Conservation (phyloP, 2,888 invertebrate genomes). For the Diaprepes abbreviatus region DNA sequence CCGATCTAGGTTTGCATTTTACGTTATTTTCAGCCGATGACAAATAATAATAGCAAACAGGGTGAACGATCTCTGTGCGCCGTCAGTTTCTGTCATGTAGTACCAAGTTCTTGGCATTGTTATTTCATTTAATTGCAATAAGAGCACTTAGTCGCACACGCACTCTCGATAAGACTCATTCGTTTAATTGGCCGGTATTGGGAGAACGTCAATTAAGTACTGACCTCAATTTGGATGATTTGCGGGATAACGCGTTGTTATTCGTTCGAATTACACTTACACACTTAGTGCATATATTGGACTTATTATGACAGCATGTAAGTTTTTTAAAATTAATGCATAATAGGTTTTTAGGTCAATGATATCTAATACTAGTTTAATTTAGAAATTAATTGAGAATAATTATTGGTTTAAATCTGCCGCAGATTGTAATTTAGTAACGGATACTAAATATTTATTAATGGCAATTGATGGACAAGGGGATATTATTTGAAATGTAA, state of each 20-base stretch:
- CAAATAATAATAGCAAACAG: slow-evolving; percentile 44
- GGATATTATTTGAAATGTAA: no score
- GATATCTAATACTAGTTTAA: neutral
- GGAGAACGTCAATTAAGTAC: slow-evolving; percentile 32
- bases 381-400: slow-evolving; percentile 5
- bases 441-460: neutral
- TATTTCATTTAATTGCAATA: slow-evolving; percentile 37
- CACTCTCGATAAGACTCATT: slow-evolving; percentile 28
- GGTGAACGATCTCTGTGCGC: slow-evolving; percentile 45
- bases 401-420: neutral
- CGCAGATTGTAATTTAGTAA: neutral
- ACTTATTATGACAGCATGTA: slow-evolving; percentile 9
- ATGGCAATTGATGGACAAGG: neutral
- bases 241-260: slow-evolving; percentile 28
- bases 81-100: slow-evolving; percentile 33
- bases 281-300: slow-evolving; percentile 16
- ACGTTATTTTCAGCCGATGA: slow-evolving; percentile 48
- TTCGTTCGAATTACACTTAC: slow-evolving; percentile 4
- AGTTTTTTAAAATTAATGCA: slow-evolving; percentile 9
- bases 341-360: slow-evolving; percentile 8
- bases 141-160: slow-evolving; percentile 24
- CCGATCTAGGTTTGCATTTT: slow-evolving; percentile 34
- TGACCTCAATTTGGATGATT: slow-evolving; percentile 35
- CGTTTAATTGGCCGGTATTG: slow-evolving; percentile 28
- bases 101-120: slow-evolving; percentile 28